A percentile compares a stretch with the other conserved stretches of the same genome.
These are phyloP conservation scores for Odontamblyopus rebecca DNA, from an alignment of 2,797 vertebrate species.

Conservation along the genomic window DNA sequence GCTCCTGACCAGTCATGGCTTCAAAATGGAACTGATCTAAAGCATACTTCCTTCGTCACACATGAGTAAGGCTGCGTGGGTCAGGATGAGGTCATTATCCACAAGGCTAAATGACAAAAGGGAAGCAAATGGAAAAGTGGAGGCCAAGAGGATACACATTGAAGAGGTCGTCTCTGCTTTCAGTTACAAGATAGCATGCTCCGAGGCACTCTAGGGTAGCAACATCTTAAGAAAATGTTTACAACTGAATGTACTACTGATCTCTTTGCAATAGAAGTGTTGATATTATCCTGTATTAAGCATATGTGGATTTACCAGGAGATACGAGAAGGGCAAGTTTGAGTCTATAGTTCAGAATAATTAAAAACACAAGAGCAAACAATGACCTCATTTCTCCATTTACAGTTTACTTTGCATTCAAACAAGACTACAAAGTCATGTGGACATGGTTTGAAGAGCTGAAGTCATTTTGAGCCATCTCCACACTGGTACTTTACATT, in stretches of 20 bases:
- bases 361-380: not conserved
- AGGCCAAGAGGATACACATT: constrained; percentile 11
- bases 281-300: not conserved
- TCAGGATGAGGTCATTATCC: constrained; percentile 48
- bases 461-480: not conserved
- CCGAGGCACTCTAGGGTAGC: not conserved
- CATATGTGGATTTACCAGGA: not conserved
- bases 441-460: not conserved
- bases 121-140: constrained; percentile 20
- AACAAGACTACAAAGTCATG: not conserved
- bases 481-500: not conserved
- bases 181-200: not conserved
- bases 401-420: not conserved
- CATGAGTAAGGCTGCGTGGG: constrained; percentile 16
- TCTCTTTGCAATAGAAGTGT: not conserved
- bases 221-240: not conserved
- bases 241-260: not conserved
- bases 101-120: constrained; percentile 18
- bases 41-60: constrained; percentile 45
- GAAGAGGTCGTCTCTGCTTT: not conserved
- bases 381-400: not conserved
- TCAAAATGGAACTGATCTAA: constrained; percentile 45
- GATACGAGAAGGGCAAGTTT: not conserved
- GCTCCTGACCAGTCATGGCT: constrained; percentile 24
- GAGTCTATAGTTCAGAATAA: not conserved